Conservation (phyloP, 2,888 invertebrate species). For the Mystacides longicornis region DNA sequence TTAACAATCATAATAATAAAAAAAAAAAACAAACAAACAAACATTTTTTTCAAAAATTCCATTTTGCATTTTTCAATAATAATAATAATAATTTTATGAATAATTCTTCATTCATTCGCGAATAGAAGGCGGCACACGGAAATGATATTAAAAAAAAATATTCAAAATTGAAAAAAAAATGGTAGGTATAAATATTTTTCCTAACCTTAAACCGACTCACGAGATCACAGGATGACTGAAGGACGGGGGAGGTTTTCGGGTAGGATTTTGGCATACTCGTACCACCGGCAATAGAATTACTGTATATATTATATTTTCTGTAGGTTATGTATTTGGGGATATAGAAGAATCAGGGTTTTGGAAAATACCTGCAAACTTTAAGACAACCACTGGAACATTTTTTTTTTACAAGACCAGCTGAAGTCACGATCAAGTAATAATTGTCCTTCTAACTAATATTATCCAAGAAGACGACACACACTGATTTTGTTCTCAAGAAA, state of each 20-base stretch:
- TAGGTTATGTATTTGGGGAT: no score
- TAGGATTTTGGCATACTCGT: slow-evolving; percentile 31
- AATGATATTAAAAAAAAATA: background rate
- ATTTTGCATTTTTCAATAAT: background rate
- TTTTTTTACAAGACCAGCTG: no score
- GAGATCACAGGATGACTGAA: background rate
- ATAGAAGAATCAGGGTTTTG: no score
- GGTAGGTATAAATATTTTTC: slow-evolving; percentile 4
- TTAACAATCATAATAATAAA: no score
- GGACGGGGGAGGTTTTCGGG: background rate
- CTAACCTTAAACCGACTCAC: slow-evolving; percentile 4
- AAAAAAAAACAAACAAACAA: background rate
- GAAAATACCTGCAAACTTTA: no score
- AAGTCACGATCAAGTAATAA: no score
- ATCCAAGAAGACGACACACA: no score
- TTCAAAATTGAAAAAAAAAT: background rate
- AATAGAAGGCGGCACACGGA: background rate
- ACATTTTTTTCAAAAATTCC: background rate
- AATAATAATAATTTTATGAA: no score
- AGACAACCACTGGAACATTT: no score
- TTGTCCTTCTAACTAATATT: no score
- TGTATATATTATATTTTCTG: background rate
- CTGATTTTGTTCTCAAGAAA: no score
- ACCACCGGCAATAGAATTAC: no score
- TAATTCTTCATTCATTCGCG: background rate